Conservation (phyloP, 1,140 invertebrate genomes). For the Microplitis demolitor region DNA sequence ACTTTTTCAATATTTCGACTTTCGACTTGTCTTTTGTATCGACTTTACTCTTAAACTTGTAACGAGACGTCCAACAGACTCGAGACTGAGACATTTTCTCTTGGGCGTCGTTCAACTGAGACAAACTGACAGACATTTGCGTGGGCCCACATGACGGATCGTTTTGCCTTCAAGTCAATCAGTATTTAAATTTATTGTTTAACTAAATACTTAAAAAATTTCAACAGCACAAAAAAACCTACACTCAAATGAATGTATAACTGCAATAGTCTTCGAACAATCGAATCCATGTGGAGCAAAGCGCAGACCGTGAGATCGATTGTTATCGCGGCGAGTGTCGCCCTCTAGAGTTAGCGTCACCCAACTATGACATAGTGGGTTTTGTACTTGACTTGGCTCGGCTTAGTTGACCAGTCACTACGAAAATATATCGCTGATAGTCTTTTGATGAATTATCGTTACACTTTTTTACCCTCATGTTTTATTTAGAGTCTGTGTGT, state of each 20-base stretch:
- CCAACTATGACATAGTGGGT: neutral
- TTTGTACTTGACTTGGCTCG: neutral
- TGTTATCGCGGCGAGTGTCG: neutral
- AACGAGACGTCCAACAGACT: constrained; percentile 9
- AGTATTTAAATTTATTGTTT: no score
- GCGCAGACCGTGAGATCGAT: no score
- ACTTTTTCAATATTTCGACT: constrained; percentile 5
- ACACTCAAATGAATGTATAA: no score
- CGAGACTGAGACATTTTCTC: constrained; percentile 1
- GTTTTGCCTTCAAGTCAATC: neutral
- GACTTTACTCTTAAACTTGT: neutral
- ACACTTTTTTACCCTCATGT: no score
- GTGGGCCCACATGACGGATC: constrained; percentile 8
- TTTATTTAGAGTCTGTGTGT: no score
- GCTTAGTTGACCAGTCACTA: constrained; percentile 13
- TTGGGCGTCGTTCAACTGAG: neutral
- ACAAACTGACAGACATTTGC: constrained; percentile 10
- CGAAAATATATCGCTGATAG: constrained; percentile 35
- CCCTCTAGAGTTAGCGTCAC: neutral
- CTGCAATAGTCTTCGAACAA: no score
- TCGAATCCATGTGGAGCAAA: no score
- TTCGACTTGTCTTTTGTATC: neutral
- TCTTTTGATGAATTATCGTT: constrained; percentile 32
- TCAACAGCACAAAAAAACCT: no score
- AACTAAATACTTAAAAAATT: no score